Evolutionary conservation across 2,113 vertebrate species (phyloP), one percentile per base, ranked within the genome.

Genomic region (Macaca fascicularis): DNA sequence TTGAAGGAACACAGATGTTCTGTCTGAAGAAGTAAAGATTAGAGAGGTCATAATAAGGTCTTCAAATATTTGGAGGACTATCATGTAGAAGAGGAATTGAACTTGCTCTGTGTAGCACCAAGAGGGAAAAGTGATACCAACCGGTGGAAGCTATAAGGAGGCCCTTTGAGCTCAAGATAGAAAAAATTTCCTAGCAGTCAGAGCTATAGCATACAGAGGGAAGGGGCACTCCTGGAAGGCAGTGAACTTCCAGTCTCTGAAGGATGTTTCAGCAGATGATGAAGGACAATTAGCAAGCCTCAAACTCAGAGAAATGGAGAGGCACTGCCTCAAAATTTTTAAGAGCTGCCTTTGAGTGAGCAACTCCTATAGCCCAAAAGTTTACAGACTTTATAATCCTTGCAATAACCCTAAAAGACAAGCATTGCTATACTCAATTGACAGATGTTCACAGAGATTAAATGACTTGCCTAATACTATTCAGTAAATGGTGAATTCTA

Each of bases 381-480:
- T 79, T 90, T 23, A 50, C 27, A 55, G 10, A 67, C 27, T 80
- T 93, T 48, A n/a, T n/a, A 83, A 59, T 43, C 48, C 32, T 83
- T 83, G n/a, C 79, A 69, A 90, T 55, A 95, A 86, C 32, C 48
- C 32, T 91, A 35, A 91, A 85, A 93, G 38, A n/a, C 32, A 80
- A 45, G 30, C 22, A 43, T 50, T 57, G 6, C 59, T 92, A 32
- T 59, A 69, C 40, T 95, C 87, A 61, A 16, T 4, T 82, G 61
- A 67, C 14, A 52, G 76, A 67, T 32, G 43, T 75, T 23, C 82
- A 40, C 61, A 61, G 13, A 93, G 30, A 8, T 55, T 89, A 81
- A 85, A 38, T 4, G 20, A 91, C 48, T 83, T 93, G 13, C 55
- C 35, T 88, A 57, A 52, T 8, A 80, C 6, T 64, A 61, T 30